Percentiles rank a stretch among this genome's conserved stretches.
Evolutionary conservation across 2,888 invertebrate species (phyloP).

Genomic region (Portevinia maculata): DNA sequence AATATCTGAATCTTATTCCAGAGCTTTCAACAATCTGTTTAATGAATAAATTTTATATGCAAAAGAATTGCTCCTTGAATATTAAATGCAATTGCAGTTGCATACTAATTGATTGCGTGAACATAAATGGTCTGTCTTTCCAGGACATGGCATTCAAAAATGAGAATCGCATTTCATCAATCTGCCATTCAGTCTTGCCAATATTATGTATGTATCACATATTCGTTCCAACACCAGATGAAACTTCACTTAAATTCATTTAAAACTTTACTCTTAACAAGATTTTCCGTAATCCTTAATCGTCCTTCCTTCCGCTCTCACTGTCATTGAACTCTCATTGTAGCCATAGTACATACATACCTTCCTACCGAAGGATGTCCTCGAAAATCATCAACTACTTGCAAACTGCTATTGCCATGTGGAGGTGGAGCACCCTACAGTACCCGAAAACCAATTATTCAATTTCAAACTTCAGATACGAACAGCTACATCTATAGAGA

Average conservation of each 20-base stretch:
- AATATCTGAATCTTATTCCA: conserved; percentile 14
- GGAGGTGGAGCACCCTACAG: background rate
- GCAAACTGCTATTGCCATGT: conserved; percentile 28
- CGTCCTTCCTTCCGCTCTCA: conserved; percentile 22
- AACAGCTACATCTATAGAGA: background rate
- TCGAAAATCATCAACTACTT: conserved; percentile 39
- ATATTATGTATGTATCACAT: no score
- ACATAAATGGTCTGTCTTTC: conserved; percentile 12
- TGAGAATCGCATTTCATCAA: conserved; percentile 46
- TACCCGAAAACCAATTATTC: conserved; percentile 68
- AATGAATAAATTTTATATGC: conserved; percentile 52
- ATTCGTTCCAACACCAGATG: conserved; percentile 28
- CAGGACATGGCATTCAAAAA: conserved; percentile 8
- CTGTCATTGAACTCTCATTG: conserved; percentile 7
- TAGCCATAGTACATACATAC: conserved; percentile 18
- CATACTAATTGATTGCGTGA: conserved; percentile 53
- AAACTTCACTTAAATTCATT: conserved; percentile 63
- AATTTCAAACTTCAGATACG: conserved; percentile 52
- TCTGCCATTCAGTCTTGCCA: conserved; percentile 51
- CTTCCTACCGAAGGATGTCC: conserved; percentile 34
- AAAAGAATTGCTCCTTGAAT: conserved; percentile 62
- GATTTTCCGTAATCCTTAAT: conserved; percentile 58
- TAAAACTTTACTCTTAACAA: conserved; percentile 63
- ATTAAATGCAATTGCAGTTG: conserved; percentile 62
- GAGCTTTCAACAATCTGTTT: background rate